Evolutionary conservation across 2,113 vertebrate species (phyloP).

Genomic region (Crypturellus undulatus): DNA sequence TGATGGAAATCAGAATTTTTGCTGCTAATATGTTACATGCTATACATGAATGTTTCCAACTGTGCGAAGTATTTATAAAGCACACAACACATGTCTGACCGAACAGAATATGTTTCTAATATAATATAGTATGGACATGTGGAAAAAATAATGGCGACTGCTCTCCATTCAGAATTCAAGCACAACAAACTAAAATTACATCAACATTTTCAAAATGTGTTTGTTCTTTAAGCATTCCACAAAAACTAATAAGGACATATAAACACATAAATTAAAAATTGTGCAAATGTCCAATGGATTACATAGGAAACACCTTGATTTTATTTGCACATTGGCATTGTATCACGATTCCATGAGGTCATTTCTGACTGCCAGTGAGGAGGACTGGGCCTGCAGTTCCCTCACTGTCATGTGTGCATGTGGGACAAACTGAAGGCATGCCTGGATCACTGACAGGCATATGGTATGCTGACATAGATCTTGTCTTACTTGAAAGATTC

Average conservation of each 20-base stretch:
- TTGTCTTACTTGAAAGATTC: not conserved
- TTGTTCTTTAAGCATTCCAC: constrained; percentile 49
- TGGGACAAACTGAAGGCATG: not conserved
- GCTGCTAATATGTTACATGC: not conserved
- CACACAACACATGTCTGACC: constrained; percentile 42
- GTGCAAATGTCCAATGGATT: not conserved
- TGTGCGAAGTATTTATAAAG: constrained; percentile 58
- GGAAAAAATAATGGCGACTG: constrained; percentile 54
- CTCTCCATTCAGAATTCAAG: constrained; percentile 61
- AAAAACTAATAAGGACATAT: constrained; percentile 24
- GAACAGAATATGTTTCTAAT: constrained; percentile 44
- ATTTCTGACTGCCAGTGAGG: accelerated
- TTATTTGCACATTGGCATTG: constrained; percentile 32
- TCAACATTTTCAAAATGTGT: constrained; percentile 68
- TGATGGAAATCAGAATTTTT: not conserved
- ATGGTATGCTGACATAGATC: not conserved
- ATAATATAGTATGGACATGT: constrained; percentile 1
- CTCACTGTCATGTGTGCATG: not conserved
- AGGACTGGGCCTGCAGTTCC: not conserved
- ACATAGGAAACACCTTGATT: not conserved
- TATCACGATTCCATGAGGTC: constrained; percentile 2
- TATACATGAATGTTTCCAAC: constrained; percentile 53
- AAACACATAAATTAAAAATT: constrained; percentile 24
- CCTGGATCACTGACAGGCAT: not conserved
- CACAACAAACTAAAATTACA: constrained; percentile 41